A percentile compares a stretch with the other conserved stretches of the same genome.
phyloP scores from a whole-genome alignment of 2,888 invertebrate genomes.

The Pandemis heparana region DNA sequence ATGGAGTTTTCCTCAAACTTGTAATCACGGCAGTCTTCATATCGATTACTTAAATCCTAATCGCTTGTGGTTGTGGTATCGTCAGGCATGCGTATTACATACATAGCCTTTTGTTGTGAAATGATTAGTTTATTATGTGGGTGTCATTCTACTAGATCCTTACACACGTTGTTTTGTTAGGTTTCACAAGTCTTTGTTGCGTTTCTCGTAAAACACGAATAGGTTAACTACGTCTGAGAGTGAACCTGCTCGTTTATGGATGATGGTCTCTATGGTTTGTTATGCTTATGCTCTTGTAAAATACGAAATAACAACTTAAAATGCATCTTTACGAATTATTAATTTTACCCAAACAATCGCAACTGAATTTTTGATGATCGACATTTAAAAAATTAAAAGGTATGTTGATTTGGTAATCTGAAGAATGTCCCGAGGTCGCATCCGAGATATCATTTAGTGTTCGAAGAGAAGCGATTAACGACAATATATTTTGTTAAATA shows the following conservation, averaged over 20 bases:
- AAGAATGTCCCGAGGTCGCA: conserved; percentile 49
- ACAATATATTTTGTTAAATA: conserved; percentile 80
- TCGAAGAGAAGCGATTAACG: conserved; percentile 63
- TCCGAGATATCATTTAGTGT: conserved; percentile 62
- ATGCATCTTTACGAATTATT: conserved; percentile 3
- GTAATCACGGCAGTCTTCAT: conserved; percentile 22
- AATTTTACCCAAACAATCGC: neutral
- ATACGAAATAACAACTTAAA: neutral
- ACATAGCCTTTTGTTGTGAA: conserved; percentile 32
- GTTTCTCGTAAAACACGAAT: conserved; percentile 19
- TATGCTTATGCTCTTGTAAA: neutral
- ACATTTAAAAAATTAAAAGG: conserved; percentile 1
- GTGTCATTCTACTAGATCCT: conserved; percentile 24
- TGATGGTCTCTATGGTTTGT: neutral
- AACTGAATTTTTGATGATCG: neutral
- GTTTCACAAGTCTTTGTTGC: conserved; percentile 17
- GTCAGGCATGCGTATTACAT: conserved; percentile 22
- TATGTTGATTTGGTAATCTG: conserved; percentile 38
- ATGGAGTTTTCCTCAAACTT: conserved; percentile 16
- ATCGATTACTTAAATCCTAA: conserved; percentile 38
- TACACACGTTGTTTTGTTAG: conserved; percentile 20
- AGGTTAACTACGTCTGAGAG: conserved; percentile 2
- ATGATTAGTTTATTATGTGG: conserved; percentile 31
- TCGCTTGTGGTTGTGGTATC: conserved; percentile 37
- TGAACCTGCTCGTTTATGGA: neutral